These are phyloP conservation scores for Ceyx cyanopectus DNA, from an alignment of 2,113 vertebrate species.

Conservation along the genomic window DNA sequence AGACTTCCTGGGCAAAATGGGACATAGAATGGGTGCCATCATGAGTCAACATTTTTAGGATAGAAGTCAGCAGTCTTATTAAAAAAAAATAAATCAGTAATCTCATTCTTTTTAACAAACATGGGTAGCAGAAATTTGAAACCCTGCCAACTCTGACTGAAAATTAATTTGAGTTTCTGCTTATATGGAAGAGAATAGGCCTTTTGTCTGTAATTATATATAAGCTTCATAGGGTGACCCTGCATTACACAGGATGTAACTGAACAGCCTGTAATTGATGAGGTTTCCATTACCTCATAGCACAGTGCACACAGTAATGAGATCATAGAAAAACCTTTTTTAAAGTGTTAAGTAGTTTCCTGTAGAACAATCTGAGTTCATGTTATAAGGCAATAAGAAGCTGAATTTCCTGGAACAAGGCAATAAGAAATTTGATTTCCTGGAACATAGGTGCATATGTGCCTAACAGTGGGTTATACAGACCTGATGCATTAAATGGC, in stretches of 20 bases:
- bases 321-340: constrained; percentile 29
- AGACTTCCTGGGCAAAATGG: background rate
- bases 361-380: background rate
- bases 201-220: constrained; percentile 27
- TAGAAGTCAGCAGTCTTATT: constrained; percentile 16
- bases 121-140: constrained; percentile 8
- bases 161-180: constrained; percentile 40
- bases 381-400: background rate
- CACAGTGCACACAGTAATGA: background rate
- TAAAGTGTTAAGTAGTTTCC: background rate
- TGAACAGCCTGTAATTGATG: constrained; percentile 51
- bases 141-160: constrained; percentile 55
- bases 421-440: background rate
- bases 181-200: constrained; percentile 34
- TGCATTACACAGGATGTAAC: constrained; percentile 32
- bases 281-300: constrained; percentile 50
- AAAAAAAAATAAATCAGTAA: constrained; percentile 43
- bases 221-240: constrained; percentile 51
- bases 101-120: constrained; percentile 28
- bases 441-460: background rate
- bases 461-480: background rate
- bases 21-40: background rate
- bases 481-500: background rate
- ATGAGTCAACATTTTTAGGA: constrained; percentile 46
- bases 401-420: background rate